phyloP scores from a whole-genome alignment of 2,113 vertebrate genomes.

The Pseudopipra pipra region DNA sequence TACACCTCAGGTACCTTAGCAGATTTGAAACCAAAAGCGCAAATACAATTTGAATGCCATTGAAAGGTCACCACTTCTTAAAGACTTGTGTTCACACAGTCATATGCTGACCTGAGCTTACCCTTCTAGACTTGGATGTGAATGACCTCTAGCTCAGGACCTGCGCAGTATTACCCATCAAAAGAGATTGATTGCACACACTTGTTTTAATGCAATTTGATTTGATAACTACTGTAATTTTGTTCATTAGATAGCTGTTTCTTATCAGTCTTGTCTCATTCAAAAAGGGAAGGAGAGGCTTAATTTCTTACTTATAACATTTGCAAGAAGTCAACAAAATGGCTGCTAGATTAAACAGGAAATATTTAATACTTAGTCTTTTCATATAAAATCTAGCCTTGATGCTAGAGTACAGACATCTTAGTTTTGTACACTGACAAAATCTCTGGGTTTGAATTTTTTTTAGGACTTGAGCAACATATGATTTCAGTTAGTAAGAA shows the following conservation, averaged over 20 bases:
- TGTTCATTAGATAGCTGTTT: not conserved
- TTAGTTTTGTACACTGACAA: not conserved
- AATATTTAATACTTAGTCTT: not conserved
- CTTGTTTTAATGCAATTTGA: not conserved
- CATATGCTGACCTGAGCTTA: not conserved
- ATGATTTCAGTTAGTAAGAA: not conserved
- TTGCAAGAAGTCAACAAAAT: not conserved
- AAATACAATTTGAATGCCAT: not conserved
- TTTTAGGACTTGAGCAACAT: not conserved
- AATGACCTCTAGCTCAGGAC: not conserved
- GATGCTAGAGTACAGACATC: not conserved
- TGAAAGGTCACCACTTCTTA: not conserved
- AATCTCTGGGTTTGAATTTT: not conserved
- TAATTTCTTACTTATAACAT: not conserved
- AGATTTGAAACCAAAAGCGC: not conserved
- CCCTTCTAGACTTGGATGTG: not conserved
- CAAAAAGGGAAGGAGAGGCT: not conserved
- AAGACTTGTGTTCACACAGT: not conserved
- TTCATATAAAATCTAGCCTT: not conserved
- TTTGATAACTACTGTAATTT: not conserved
- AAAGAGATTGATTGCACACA: not conserved
- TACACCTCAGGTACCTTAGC: not conserved
- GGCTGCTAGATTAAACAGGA: not conserved
- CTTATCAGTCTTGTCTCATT: not conserved
- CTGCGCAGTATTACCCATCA: not conserved